A percentile compares a stretch with the other conserved stretches of the same genome.
Evolutionary conservation across 2,113 vertebrate genomes (phyloP).

Genomic region (Spermophilus dauricus): DNA sequence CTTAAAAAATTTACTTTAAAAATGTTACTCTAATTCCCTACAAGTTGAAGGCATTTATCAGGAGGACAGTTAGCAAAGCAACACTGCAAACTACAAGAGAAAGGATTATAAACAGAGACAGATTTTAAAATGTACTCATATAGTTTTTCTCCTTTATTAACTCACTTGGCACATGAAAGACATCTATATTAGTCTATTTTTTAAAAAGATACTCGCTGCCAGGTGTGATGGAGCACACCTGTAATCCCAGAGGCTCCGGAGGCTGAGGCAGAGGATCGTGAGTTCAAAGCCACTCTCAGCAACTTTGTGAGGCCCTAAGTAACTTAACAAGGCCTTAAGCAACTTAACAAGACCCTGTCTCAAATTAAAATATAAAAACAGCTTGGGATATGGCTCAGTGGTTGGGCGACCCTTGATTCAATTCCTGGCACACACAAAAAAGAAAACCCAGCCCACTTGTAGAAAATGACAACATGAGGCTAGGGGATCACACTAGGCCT

Average conservation of each 20-base stretch:
- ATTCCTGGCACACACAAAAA: no score
- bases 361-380: no score
- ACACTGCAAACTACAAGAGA: not conserved
- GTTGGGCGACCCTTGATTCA: no score
- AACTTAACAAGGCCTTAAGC: no score
- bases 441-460: not conserved
- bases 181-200: not conserved
- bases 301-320: no score
- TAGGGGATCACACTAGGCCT: not conserved
- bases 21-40: slow-evolving; percentile 59
- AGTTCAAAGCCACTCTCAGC: no score
- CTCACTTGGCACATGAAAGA: not conserved
- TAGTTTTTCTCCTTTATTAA: not conserved
- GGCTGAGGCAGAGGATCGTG: no score
- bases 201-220: not conserved
- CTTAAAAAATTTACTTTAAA: slow-evolving; percentile 72
- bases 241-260: no score
- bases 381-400: no score
- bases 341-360: no score
- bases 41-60: not conserved
- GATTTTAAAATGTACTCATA: not conserved
- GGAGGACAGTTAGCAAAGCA: not conserved
- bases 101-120: not conserved
- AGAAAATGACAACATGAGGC: not conserved
- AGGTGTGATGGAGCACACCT: not conserved